These are phyloP conservation scores for Catamblyrhynchus diadema DNA, from an alignment of 2,797 vertebrate genomes.

Conservation along the genomic window DNA sequence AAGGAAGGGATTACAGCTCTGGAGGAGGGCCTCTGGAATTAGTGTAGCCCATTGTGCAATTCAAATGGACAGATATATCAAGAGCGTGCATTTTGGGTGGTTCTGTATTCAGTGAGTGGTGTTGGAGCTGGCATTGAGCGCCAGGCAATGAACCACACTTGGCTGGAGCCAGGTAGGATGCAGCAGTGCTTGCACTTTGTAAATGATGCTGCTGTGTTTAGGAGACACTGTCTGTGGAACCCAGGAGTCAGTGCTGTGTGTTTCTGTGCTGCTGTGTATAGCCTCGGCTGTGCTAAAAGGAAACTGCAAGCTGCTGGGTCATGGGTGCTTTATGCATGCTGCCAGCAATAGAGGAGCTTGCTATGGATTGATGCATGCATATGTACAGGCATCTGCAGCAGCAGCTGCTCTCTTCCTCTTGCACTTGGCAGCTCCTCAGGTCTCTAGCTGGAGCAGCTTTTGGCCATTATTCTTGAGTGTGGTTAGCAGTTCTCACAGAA, in stretches of 20 bases:
- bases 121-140: not conserved
- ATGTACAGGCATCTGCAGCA: not conserved
- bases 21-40: not conserved
- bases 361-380: not conserved
- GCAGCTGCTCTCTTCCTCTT: not conserved
- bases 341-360: not conserved
- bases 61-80: not conserved
- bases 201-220: not conserved
- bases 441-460: not conserved
- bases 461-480: not conserved
- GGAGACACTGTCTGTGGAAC: not conserved
- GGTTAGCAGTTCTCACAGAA: not conserved
- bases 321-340: not conserved
- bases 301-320: not conserved
- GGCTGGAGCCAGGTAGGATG: not conserved
- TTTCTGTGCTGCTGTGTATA: not conserved
- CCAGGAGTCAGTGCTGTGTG: not conserved
- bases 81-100: not conserved
- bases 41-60: not conserved
- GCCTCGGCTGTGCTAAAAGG: not conserved
- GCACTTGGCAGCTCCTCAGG: not conserved
- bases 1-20: not conserved
- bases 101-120: rapidly evolving
- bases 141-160: not conserved
- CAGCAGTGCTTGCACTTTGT: not conserved